phyloP scores from a whole-genome alignment of 2,888 invertebrate genomes.

The Tanypteryx hageni region DNA sequence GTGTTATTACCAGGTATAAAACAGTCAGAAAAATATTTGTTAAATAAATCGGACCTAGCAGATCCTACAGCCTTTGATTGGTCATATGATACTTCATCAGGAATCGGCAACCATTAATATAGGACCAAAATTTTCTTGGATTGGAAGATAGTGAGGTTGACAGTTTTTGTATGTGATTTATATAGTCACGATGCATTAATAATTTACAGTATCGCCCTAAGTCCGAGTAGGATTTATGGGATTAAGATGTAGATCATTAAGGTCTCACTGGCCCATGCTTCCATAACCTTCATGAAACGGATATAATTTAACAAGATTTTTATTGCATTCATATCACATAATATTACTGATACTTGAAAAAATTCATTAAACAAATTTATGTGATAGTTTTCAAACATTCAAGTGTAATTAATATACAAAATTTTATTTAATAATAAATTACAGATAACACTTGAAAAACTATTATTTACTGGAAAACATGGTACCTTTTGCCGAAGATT shows the following conservation, averaged over 20 bases:
- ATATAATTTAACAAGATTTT: neutral
- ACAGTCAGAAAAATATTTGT: too few relatives aligned
- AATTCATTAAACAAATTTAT: neutral
- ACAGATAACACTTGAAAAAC: neutral
- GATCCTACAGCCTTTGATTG: too few relatives aligned
- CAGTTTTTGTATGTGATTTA: too few relatives aligned
- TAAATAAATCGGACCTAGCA: too few relatives aligned
- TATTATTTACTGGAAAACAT: neutral
- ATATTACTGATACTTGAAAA: neutral
- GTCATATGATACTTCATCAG: too few relatives aligned
- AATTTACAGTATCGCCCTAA: too few relatives aligned
- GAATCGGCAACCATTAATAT: too few relatives aligned
- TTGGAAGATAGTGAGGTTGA: too few relatives aligned
- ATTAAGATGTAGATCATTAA: neutral
- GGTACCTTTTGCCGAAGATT: constrained; percentile 79
- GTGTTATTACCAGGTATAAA: too few relatives aligned
- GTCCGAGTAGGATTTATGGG: too few relatives aligned
- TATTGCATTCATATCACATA: neutral
- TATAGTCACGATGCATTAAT: too few relatives aligned
- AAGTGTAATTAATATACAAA: neutral
- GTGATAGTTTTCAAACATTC: neutral
- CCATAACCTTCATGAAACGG: neutral
- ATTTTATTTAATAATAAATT: neutral
- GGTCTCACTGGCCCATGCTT: neutral
- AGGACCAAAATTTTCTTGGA: too few relatives aligned